Percentiles rank a stretch among this genome's conserved stretches.
Conservation (phyloP, 2,797 vertebrate species). For the Chelon labrosus region DNA sequence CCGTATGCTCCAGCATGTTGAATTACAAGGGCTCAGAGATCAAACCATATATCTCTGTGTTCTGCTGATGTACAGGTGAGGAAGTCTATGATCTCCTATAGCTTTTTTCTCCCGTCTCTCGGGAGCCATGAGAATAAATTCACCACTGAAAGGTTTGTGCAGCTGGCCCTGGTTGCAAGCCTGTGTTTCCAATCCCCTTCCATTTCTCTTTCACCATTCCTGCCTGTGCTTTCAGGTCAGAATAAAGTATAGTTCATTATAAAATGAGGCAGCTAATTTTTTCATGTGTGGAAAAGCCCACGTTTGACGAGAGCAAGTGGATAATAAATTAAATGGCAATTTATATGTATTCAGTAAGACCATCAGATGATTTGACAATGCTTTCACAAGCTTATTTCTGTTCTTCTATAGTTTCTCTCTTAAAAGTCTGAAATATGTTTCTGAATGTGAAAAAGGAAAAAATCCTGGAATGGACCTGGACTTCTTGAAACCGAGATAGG, state of each 20-base stretch:
- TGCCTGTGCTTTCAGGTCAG: background rate
- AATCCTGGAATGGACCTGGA: slow-evolving; percentile 10
- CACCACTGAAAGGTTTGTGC: slow-evolving; percentile 44
- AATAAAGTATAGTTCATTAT: background rate
- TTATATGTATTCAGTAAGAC: background rate
- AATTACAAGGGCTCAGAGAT: background rate
- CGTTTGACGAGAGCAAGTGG: no score
- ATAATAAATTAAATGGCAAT: background rate
- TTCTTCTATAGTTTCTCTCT: slow-evolving; percentile 10
- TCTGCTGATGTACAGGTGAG: slow-evolving; percentile 26
- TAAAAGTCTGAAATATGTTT: slow-evolving; percentile 22
- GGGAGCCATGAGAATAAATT: slow-evolving; percentile 45
- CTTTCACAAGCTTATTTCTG: slow-evolving; percentile 1
- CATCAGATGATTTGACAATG: background rate
- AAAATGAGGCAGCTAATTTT: background rate
- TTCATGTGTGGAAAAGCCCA: slow-evolving; percentile 2
- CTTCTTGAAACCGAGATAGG: slow-evolving; percentile 49
- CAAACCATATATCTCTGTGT: background rate
- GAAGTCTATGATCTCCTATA: no score
- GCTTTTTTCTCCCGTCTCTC: slow-evolving; percentile 34
- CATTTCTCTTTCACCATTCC: background rate
- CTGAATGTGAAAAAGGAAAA: slow-evolving; percentile 32
- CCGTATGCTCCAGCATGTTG: background rate
- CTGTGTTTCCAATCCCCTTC: slow-evolving; percentile 6
- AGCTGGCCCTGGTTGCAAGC: slow-evolving; percentile 33